Conservation (phyloP, 2,888 invertebrate species). For the Bimastos eiseni region DNA sequence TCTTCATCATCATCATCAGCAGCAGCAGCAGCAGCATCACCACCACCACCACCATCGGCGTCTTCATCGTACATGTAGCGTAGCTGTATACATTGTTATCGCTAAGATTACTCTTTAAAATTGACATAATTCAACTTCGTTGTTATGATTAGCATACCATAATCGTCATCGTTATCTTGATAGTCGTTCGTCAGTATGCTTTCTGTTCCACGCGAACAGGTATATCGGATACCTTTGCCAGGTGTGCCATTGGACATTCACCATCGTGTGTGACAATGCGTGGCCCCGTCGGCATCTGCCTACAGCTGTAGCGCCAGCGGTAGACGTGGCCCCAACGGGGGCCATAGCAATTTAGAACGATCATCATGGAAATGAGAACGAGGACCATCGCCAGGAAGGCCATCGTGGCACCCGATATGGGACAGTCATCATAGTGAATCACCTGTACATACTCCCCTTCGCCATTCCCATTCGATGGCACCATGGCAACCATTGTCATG, state of each 20-base stretch:
- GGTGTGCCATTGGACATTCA: background rate
- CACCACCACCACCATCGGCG: slow-evolving; percentile 10
- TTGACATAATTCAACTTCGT: background rate
- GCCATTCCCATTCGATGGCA: background rate
- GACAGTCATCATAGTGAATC: background rate
- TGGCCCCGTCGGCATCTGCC: background rate
- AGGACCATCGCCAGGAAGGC: slow-evolving; percentile 17
- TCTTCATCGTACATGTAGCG: background rate
- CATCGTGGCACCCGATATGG: background rate
- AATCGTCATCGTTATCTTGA: slow-evolving; percentile 7
- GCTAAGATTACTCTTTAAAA: background rate
- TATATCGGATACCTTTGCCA: background rate
- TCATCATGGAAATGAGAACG: slow-evolving; percentile 8
- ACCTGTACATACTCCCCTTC: background rate
- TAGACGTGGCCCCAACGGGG: slow-evolving; percentile 4
- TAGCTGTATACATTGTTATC: background rate
- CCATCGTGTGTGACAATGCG: background rate
- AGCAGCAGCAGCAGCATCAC: background rate
- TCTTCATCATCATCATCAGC: slow-evolving; percentile 18
- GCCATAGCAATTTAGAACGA: slow-evolving; percentile 3
- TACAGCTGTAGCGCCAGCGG: background rate
- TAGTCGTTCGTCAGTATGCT: slow-evolving; percentile 1
- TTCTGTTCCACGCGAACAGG: background rate
- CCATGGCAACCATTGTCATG: slow-evolving; percentile 3
- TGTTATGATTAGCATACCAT: background rate